Conservation (phyloP, 2,797 vertebrate genomes). For the Sternotherus odoratus region DNA sequence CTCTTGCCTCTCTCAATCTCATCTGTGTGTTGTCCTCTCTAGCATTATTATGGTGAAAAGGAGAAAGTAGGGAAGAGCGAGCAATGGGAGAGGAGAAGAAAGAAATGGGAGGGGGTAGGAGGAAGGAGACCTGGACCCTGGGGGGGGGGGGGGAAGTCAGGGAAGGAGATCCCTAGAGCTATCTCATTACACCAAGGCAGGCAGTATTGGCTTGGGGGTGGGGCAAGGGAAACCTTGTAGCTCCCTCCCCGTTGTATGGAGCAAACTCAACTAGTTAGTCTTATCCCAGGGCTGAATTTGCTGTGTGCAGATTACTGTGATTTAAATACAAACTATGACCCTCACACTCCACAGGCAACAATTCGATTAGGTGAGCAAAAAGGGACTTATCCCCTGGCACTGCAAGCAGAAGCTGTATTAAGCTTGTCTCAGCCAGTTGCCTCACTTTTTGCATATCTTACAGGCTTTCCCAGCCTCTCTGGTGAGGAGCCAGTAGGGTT, state of each 20-base stretch:
- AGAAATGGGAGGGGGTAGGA: fast-evolving
- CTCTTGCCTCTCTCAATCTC: neutral
- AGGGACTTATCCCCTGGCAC: neutral
- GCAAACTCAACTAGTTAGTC: neutral
- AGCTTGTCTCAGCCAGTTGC: neutral
- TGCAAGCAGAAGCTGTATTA: neutral
- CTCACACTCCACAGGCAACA: neutral
- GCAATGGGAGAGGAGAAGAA: neutral
- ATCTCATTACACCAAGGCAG: neutral
- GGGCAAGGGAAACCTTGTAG: neutral
- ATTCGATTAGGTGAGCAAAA: neutral
- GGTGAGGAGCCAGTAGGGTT: neutral
- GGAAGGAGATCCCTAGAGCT: neutral
- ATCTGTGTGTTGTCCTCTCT: neutral
- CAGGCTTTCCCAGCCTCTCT: neutral
- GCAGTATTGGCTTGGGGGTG: neutral
- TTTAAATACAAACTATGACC: neutral
- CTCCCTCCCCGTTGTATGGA: neutral
- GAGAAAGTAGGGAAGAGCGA: neutral
- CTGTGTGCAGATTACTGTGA: neutral
- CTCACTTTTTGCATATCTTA: neutral
- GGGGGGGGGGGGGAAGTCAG: neutral
- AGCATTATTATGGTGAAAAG: neutral
- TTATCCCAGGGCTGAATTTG: neutral
- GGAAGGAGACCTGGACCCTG: neutral